Conservation (phyloP, 1,140 invertebrate species). For the Cotesia chilonis region DNA sequence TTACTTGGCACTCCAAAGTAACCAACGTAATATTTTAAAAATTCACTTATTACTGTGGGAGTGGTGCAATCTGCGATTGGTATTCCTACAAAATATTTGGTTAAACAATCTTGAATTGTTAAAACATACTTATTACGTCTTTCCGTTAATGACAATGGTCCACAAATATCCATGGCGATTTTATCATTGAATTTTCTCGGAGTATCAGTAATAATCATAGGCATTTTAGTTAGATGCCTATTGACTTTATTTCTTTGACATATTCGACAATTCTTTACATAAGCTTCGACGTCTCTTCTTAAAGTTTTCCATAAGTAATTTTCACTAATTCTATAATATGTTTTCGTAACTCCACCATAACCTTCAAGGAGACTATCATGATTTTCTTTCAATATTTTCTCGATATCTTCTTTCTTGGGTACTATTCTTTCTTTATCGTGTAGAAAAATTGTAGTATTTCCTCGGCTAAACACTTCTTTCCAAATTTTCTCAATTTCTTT, state of each 20-base stretch:
- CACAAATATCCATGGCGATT: slow-evolving; percentile 36
- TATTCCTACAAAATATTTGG: slow-evolving; percentile 25
- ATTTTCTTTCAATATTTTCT: slow-evolving; percentile 33
- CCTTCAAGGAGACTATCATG: slow-evolving; percentile 28
- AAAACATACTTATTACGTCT: slow-evolving; percentile 29
- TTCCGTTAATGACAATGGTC: slow-evolving; percentile 29
- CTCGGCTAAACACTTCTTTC: neutral
- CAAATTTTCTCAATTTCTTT: slow-evolving; percentile 21
- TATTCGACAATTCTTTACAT: slow-evolving; percentile 27
- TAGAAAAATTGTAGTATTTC: neutral
- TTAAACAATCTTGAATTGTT: slow-evolving; percentile 15
- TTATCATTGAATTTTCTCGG: slow-evolving; percentile 31
- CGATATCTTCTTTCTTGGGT: neutral
- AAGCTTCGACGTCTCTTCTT: neutral
- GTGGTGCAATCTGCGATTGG: slow-evolving; percentile 18
- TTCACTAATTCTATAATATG: slow-evolving; percentile 26
- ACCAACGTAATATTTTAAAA: slow-evolving; percentile 15
- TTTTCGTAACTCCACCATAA: slow-evolving; percentile 30
- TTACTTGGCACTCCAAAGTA: slow-evolving; percentile 38
- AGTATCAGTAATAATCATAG: slow-evolving; percentile 36
- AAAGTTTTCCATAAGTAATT: slow-evolving; percentile 33
- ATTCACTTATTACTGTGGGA: slow-evolving; percentile 1
- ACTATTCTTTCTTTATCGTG: slow-evolving; percentile 25
- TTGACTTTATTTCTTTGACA: slow-evolving; percentile 36
- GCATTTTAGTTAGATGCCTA: slow-evolving; percentile 29